Evolutionary conservation across 2,888 invertebrate species (phyloP), one percentile per base, ranked within the genome.

Genomic region (Volucella inanis): DNA sequence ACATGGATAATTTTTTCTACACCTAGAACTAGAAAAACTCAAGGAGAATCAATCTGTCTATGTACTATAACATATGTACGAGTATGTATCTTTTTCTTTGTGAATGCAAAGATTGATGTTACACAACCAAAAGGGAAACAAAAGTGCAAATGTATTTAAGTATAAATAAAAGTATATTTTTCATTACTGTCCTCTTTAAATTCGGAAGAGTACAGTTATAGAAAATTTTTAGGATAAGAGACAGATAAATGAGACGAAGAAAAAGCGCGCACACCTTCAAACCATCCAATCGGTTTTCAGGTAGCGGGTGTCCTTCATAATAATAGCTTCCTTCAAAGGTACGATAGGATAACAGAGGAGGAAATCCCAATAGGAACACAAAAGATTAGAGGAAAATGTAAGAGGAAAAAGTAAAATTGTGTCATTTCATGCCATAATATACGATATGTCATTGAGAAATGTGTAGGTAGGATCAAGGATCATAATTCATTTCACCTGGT

Each of bases 351-450:
- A 65, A 31, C 6, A 52, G 47, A 62, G 50, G 54, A 72, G 59
- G 41, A 71, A 78, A 67, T 72, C 71, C 71, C 65, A 83, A 78
- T 72, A 64, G 61, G 54, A 70, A 38, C 15, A 82, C 82, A 82
- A 82, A 82, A 78, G 72, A 78, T 78, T 72, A 62, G 62, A 52
- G n/a, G n/a, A n/a, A n/a, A n/a, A n/a, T n/a, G 67, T 43, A 54
- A 67, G 18, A 62, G 49, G 89, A 87, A 88, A 88, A 89, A 88
- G 87, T 89, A 88, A 89, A 90, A 90, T 90, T 90, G 90, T 90
- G 91, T 90, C 90, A 91, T 89, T 90, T 90, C 88, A 90, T 90
- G 91, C 88, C 88, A 88, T 71, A 80, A 81, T 78, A 75, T 77
- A 74, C 76, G 75, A 75, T 77, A 74, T 80, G 75, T 76, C 70